Percentiles rank a stretch among this genome's conserved stretches.
Conservation (phyloP, 1,140 invertebrate genomes). For the Drosophila ercepeae region DNA sequence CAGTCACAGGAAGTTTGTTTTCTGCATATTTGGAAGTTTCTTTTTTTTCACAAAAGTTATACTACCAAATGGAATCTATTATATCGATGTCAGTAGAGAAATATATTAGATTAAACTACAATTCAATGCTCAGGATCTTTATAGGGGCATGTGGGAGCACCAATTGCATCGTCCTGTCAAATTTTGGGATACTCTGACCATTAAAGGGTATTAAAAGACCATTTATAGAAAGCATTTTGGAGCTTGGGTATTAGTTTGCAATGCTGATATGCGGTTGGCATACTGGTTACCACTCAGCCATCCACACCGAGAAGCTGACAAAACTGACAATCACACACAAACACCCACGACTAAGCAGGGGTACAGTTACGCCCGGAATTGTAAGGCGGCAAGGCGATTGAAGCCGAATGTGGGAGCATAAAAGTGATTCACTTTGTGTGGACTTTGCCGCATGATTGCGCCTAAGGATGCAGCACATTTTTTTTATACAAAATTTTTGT, state of each 20-base stretch:
- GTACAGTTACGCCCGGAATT: slow-evolving; percentile 16
- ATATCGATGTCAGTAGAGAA: not conserved
- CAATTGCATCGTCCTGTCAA: not conserved
- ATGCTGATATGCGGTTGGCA: slow-evolving; percentile 38
- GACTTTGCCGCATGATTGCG: slow-evolving; percentile 29
- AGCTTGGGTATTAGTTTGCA: slow-evolving; percentile 34
- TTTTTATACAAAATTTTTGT: slow-evolving; percentile 9
- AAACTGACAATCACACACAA: not conserved
- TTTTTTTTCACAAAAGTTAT: not conserved
- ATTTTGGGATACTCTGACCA: not conserved
- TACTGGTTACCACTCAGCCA: slow-evolving; percentile 13
- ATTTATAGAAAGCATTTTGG: slow-evolving; percentile 22
- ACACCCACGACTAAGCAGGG: slow-evolving; percentile 22
- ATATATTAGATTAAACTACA: not conserved
- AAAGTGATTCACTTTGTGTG: slow-evolving; percentile 24
- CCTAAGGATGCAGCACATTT: slow-evolving; percentile 33
- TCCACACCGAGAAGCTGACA: slow-evolving; percentile 19
- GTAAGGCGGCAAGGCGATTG: not conserved
- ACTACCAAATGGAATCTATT: not conserved
- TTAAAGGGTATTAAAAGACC: slow-evolving; percentile 25
- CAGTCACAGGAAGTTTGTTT: not conserved
- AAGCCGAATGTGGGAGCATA: not conserved
- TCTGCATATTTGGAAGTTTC: not conserved
- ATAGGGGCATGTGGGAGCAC: not conserved
- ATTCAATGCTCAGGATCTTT: not conserved